Evolutionary conservation across 2,888 invertebrate species (phyloP), one percentile per base, ranked within the genome.

Genomic region (Microplitis deprimator): DNA sequence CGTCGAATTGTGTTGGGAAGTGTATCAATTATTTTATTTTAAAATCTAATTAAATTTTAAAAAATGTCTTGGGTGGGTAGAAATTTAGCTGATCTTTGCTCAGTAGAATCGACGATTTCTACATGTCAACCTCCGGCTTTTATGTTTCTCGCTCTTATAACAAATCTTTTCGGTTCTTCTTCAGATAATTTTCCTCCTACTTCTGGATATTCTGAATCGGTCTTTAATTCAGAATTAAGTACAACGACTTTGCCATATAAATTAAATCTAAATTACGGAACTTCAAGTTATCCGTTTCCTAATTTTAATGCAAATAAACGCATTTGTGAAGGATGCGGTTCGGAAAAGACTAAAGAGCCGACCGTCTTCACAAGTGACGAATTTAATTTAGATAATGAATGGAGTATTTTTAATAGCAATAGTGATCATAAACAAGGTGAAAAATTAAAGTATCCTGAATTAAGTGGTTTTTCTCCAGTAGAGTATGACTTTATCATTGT

Each of bases 401-500:
- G 29, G 29, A 29, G 29, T 29, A 4, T 29, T 13, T 50, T 50
- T 13, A 50, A 50, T 50, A 8, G 13, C 13, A 13, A 50, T 8
- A 13, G 13, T 50, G 13, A 13, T 5, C 13, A 13, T 13, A 50
- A 50, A 50, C 8, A 50, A 50, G 10, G 50, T 13, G 10, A 8
- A 13, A 50, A 50, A 50, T 6, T 50, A 13, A 50, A 50, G 1
- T 50, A 10, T 13, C 50, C 50, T 3, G 13, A 50, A 50, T 4
- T 50, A 2, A 50, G 13, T 50, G 50, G 50, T 13, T 50, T 13
- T 50, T 50, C 2, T 50, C 4, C 29, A 29, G 88, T 91, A 10
- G 93, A 94, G 85, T 95, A 95, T 84, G 96, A 95, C 85, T 96
- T 95, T 83, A 93, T 95, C 71, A 90, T 95, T 20, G 93, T 96